These are phyloP conservation scores for Schizopygopsis malacanthus DNA, from an alignment of 2,797 vertebrate species.

Conservation along the genomic window DNA sequence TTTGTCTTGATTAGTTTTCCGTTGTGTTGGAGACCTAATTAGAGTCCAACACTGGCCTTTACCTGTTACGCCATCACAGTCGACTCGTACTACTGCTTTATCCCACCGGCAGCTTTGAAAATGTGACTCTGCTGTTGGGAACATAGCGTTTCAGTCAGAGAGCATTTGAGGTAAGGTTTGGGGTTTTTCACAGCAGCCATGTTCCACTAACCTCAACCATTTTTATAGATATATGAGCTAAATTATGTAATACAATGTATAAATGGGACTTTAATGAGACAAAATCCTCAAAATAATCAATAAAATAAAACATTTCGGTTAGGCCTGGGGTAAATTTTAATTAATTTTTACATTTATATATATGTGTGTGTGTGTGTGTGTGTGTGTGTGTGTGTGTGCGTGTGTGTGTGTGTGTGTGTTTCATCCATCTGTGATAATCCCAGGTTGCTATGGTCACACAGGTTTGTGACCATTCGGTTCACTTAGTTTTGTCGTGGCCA, in stretches of 20 bases:
- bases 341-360: too few relatives aligned
- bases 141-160: neutral
- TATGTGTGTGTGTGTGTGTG: too few relatives aligned
- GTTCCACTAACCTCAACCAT: neutral
- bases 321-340: too few relatives aligned
- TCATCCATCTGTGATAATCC: too few relatives aligned
- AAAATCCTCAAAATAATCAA: neutral
- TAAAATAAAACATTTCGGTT: neutral
- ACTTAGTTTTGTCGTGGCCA: too few relatives aligned
- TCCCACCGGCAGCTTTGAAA: slow-evolving; percentile 29
- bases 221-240: neutral
- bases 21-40: slow-evolving; percentile 68
- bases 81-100: neutral
- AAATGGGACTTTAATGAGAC: neutral
- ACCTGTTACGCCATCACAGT: slow-evolving; percentile 56
- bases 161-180: slow-evolving; percentile 17
- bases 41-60: slow-evolving; percentile 46
- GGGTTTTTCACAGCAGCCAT: neutral
- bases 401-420: too few relatives aligned
- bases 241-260: slow-evolving; percentile 13
- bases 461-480: too few relatives aligned
- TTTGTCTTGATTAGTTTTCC: slow-evolving; percentile 57
- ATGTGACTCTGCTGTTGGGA: slow-evolving; percentile 30
- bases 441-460: too few relatives aligned
- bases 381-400: too few relatives aligned